Evolutionary conservation across 2,797 vertebrate species (phyloP).

Genomic region (Balearica regulorum): DNA sequence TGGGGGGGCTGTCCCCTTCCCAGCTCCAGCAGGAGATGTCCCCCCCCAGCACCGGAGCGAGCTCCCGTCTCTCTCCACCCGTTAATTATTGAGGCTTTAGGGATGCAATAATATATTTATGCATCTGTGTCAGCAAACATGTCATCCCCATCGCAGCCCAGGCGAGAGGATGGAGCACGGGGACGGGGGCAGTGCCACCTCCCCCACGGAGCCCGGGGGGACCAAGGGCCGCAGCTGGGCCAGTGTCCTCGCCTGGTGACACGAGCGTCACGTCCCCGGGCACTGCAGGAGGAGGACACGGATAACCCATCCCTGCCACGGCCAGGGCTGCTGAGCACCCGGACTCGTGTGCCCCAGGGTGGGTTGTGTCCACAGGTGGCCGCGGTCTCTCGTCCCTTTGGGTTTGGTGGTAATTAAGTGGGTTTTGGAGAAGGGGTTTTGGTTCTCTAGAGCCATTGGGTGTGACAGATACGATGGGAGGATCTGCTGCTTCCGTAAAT

Average conservation of each 20-base stretch:
- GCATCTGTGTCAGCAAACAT: neutral
- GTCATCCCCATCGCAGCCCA: neutral
- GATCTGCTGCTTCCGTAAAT: neutral
- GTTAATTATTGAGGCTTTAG: neutral
- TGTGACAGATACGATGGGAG: neutral
- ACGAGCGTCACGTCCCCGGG: neutral
- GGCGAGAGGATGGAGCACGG: neutral
- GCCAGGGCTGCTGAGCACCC: neutral
- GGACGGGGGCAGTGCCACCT: neutral
- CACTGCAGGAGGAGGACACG: neutral
- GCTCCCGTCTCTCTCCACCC: neutral
- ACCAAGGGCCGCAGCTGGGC: neutral
- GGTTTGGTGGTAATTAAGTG: neutral
- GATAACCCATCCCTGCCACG: neutral
- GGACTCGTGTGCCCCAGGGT: rapidly evolving
- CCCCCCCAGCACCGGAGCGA: rapidly evolving
- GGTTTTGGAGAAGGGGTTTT: neutral
- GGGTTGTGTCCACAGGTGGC: neutral
- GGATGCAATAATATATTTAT: neutral
- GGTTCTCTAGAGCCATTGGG: neutral
- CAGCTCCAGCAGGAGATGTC: too few species aligned
- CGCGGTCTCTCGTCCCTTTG: rapidly evolving
- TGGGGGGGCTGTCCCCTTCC: neutral
- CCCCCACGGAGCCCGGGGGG: neutral
- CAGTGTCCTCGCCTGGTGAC: neutral